phyloP scores from a whole-genome alignment of 2,797 vertebrate genomes.

The Spinus olivaceus region DNA sequence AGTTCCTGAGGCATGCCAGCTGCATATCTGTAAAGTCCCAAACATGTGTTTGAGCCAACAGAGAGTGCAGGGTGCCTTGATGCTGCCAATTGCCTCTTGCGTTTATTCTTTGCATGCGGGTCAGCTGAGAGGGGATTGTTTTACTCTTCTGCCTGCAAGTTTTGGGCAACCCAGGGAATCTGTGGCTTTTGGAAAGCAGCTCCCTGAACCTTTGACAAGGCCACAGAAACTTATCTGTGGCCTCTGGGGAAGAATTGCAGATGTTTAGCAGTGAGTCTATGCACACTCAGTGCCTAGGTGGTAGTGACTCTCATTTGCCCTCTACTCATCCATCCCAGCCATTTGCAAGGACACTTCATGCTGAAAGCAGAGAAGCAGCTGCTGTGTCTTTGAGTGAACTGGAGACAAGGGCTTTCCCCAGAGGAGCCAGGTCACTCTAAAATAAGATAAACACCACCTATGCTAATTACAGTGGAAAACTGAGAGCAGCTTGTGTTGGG shows the following conservation, averaged over 20 bases:
- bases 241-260: not conserved
- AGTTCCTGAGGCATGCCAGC: not conserved
- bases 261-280: not conserved
- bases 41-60: not conserved
- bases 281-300: not conserved
- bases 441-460: constrained; percentile 10
- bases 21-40: not conserved
- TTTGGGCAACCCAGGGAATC: not conserved
- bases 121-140: not conserved
- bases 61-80: not conserved
- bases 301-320: not conserved
- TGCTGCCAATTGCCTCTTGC: not conserved
- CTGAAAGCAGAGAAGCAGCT: not conserved
- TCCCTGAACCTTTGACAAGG: not conserved
- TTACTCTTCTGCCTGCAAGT: not conserved
- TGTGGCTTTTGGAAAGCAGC: not conserved
- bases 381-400: not conserved
- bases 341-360: not conserved
- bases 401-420: not conserved
- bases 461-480: constrained; percentile 1
- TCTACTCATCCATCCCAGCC: not conserved
- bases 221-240: not conserved
- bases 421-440: not conserved
- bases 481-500: not conserved
- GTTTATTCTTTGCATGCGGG: not conserved